phyloP scores from a whole-genome alignment of 2,888 invertebrate species.

The Sipha maydis region DNA sequence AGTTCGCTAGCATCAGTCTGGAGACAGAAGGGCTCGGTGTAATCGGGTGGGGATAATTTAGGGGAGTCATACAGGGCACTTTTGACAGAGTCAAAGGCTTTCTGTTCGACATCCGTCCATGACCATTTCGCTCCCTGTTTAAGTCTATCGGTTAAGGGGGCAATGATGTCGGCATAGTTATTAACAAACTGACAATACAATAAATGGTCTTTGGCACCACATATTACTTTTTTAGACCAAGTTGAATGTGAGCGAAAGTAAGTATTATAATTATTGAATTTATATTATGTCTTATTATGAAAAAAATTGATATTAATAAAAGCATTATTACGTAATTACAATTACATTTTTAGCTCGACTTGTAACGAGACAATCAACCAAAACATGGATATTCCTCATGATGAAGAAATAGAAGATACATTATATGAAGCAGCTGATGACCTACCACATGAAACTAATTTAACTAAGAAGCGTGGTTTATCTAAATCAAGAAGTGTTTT shows the following conservation, averaged over 20 bases:
- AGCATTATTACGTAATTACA: too few relatives aligned
- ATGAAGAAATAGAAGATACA: slow-evolving; percentile 7
- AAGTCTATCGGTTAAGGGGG: too few relatives aligned
- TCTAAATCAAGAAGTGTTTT: not conserved
- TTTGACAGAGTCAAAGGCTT: too few relatives aligned
- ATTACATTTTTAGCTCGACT: not conserved
- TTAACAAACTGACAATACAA: too few relatives aligned
- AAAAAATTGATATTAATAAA: not conserved
- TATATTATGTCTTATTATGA: not conserved
- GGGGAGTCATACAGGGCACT: too few relatives aligned
- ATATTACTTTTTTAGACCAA: not conserved
- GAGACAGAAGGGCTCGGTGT: too few relatives aligned
- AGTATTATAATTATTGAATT: not conserved
- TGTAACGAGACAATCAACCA: not conserved
- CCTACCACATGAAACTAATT: not conserved
- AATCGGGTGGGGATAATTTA: too few relatives aligned
- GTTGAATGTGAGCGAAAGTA: slow-evolving; percentile 16
- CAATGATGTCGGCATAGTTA: too few relatives aligned
- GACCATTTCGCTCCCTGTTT: too few relatives aligned
- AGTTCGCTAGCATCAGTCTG: too few relatives aligned
- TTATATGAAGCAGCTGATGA: not conserved
- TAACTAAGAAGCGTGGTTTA: not conserved
- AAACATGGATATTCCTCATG: not conserved
- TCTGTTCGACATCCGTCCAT: too few relatives aligned
- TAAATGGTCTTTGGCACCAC: slow-evolving; percentile 6